Conservation (phyloP, 2,797 vertebrate genomes). For the Sebastiscus albofasciatus region DNA sequence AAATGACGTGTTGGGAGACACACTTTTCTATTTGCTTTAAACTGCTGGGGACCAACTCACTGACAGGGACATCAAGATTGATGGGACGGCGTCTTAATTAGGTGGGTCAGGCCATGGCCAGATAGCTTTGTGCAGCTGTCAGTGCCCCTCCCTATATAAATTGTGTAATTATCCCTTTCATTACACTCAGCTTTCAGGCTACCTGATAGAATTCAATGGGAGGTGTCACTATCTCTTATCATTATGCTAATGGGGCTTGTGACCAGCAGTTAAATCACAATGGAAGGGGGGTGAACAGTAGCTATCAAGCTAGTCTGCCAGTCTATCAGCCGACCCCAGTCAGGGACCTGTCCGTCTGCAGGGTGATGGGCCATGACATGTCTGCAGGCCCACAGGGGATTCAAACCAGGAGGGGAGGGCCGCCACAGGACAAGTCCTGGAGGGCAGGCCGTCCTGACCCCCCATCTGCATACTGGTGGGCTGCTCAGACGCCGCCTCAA, state of each 20-base stretch:
- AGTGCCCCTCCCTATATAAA: constrained; percentile 80
- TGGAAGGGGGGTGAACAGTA: constrained; percentile 46
- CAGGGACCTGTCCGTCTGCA: constrained; percentile 73
- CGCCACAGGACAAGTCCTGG: constrained; percentile 56
- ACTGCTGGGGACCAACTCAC: constrained; percentile 16
- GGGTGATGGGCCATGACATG: constrained; percentile 75
- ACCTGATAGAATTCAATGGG: constrained; percentile 82
- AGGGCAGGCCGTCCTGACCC: constrained; percentile 24
- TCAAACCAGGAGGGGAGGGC: constrained; percentile 55
- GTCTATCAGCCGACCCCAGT: constrained; percentile 71
- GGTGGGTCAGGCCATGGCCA: constrained; percentile 46
- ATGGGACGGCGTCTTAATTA: constrained; percentile 68
- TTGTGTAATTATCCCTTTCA: constrained; percentile 85
- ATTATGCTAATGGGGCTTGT: constrained; percentile 82
- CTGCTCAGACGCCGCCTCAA: constrained; percentile 41
- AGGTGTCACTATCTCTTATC: constrained; percentile 85
- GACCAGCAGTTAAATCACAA: constrained; percentile 82
- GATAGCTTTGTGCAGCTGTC: constrained; percentile 74
- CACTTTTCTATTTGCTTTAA: constrained; percentile 69
- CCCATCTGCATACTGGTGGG: constrained; percentile 62
- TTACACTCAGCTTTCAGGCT: constrained; percentile 78
- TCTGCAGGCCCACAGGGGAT: constrained; percentile 65
- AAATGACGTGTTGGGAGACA: constrained; percentile 32
- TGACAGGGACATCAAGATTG: constrained; percentile 60
- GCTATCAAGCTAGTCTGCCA: constrained; percentile 76